Evolutionary conservation across 1,140 invertebrate genomes (phyloP).

Genomic region (Drosophila simulans): DNA sequence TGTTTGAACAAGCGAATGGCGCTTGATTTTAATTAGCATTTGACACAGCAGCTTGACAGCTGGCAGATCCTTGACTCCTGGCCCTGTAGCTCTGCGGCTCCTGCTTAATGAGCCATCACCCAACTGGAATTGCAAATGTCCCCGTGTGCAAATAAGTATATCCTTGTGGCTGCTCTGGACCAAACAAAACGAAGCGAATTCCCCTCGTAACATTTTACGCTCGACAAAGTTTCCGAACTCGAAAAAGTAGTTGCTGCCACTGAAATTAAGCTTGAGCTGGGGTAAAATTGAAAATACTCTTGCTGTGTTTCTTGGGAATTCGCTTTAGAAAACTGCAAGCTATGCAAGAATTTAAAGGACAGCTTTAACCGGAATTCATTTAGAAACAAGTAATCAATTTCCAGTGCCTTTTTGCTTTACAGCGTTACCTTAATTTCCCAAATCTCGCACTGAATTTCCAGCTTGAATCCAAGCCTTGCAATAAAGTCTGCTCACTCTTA

Average conservation of each 20-base stretch:
- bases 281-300: neutral
- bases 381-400: no score
- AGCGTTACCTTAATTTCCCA: neutral
- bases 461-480: slow-evolving; percentile 8
- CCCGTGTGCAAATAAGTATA: slow-evolving; percentile 74
- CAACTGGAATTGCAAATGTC: slow-evolving; percentile 68
- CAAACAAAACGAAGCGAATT: slow-evolving; percentile 18
- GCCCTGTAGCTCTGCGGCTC: slow-evolving; percentile 2
- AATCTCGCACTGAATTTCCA: slow-evolving; percentile 3
- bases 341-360: neutral
- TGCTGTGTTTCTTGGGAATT: neutral
- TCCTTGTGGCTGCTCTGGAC: slow-evolving; percentile 39
- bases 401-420: neutral
- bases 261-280: slow-evolving; percentile 1
- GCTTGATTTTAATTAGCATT: slow-evolving; percentile 83
- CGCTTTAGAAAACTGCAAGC: neutral
- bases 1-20: slow-evolving; percentile 76
- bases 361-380: neutral
- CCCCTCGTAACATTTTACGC: slow-evolving; percentile 61
- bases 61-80: slow-evolving; percentile 39
- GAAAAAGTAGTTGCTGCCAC: slow-evolving; percentile 11
- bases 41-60: slow-evolving; percentile 78
- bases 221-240: slow-evolving; percentile 54
- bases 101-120: slow-evolving; percentile 66
- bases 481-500: slow-evolving; percentile 6